These are phyloP conservation scores for Drosophila trichaetosa DNA, from an alignment of 2,888 invertebrate genomes.

Conservation along the genomic window DNA sequence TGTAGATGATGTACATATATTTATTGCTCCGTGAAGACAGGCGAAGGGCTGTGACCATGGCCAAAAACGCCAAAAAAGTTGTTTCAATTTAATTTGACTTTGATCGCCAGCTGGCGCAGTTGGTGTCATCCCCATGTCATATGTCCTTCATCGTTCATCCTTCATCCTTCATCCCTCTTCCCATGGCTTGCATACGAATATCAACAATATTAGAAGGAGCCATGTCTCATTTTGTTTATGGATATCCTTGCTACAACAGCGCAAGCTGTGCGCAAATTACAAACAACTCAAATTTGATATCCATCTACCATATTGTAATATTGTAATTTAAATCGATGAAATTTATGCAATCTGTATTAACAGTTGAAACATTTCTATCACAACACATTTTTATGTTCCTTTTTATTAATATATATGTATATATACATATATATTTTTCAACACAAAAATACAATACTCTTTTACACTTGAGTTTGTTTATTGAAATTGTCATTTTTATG, in stretches of 20 bases:
- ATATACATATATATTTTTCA: neutral
- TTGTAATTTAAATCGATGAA: slow-evolving; percentile 65
- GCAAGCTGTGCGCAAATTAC: slow-evolving; percentile 65
- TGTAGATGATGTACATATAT: slow-evolving; percentile 2
- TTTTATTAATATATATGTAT: neutral
- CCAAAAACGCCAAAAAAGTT: slow-evolving; percentile 57
- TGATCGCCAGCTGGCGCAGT: slow-evolving; percentile 77
- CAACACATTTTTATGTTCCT: slow-evolving; percentile 5
- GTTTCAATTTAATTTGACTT: slow-evolving; percentile 79
- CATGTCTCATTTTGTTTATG: slow-evolving; percentile 67
- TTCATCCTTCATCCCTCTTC: slow-evolving; percentile 12
- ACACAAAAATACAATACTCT: slow-evolving; percentile 26
- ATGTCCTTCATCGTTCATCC: slow-evolving; percentile 29
- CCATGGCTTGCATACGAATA: slow-evolving; percentile 38
- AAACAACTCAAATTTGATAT: slow-evolving; percentile 27
- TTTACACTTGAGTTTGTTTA: slow-evolving; percentile 54
- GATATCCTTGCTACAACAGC: slow-evolving; percentile 56
- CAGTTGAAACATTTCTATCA: slow-evolving; percentile 48
- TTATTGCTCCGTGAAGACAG: slow-evolving; percentile 1
- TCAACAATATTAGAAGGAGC: slow-evolving; percentile 54
- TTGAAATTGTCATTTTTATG: slow-evolving; percentile 52
- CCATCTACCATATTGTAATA: slow-evolving; percentile 32
- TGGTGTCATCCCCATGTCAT: slow-evolving; percentile 66
- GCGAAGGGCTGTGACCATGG: slow-evolving; percentile 9
- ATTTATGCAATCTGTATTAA: slow-evolving; percentile 66